These are phyloP conservation scores for Temnothorax nylanderi DNA, from an alignment of 1,140 invertebrate species.

Conservation along the genomic window DNA sequence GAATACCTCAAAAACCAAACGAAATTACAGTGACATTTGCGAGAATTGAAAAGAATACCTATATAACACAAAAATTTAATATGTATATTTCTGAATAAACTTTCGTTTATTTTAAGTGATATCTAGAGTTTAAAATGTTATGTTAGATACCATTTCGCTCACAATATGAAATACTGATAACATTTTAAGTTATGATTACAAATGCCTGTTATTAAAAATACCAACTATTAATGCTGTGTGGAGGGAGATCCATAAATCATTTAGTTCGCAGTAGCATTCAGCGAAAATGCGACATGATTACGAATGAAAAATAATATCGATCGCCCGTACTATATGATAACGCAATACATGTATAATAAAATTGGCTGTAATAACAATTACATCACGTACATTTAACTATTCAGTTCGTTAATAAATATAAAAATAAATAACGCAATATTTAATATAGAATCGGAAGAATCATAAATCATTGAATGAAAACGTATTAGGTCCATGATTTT, in stretches of 20 bases:
- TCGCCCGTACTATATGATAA: background rate
- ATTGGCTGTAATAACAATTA: conserved; percentile 34
- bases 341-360: conserved; percentile 2
- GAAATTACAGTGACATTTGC: background rate
- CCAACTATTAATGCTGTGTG: background rate
- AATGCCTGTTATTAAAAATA: conserved; percentile 40
- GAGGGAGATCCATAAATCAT: conserved; percentile 45
- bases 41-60: background rate
- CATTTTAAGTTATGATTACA: conserved; percentile 24
- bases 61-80: background rate
- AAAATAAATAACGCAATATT: conserved; percentile 35
- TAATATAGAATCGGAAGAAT: conserved; percentile 5
- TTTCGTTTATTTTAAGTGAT: background rate
- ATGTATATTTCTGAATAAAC: background rate
- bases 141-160: background rate
- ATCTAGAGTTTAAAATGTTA: background rate
- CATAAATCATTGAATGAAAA: conserved; percentile 41
- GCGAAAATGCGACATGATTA: conserved; percentile 28
- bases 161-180: background rate
- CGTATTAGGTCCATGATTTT: conserved; percentile 20
- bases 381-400: conserved; percentile 8
- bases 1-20: background rate
- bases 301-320: conserved; percentile 48
- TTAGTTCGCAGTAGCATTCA: conserved; percentile 2
- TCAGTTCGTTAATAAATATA: conserved; percentile 28